Percentiles rank a stretch among this genome's conserved stretches.
These are phyloP conservation scores for Cremastinae sp. DNA, from an alignment of 2,888 invertebrate genomes.

Conservation along the genomic window DNA sequence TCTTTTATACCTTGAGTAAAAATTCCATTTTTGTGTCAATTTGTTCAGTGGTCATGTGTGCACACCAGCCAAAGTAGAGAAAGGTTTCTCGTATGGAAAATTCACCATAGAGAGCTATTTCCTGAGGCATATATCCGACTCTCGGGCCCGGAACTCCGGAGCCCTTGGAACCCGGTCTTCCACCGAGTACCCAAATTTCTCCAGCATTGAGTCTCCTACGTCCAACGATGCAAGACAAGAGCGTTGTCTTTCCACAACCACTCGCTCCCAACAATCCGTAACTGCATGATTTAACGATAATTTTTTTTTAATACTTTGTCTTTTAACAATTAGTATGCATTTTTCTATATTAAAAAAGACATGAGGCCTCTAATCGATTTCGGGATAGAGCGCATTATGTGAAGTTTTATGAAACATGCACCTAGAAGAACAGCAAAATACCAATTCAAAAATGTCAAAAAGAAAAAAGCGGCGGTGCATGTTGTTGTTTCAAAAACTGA, in stretches of 20 bases:
- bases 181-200: constrained; percentile 88
- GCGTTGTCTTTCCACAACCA: constrained; percentile 94
- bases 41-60: constrained; percentile 86
- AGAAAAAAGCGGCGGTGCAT: no score
- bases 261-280: constrained; percentile 95
- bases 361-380: no score
- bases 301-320: constrained; percentile 17
- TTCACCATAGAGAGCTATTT: constrained; percentile 89
- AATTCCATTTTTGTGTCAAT: constrained; percentile 88
- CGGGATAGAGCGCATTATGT: no score
- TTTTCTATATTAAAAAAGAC: no score
- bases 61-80: constrained; percentile 91
- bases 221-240: constrained; percentile 92
- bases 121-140: constrained; percentile 96
- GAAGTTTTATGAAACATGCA: no score
- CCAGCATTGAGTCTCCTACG: constrained; percentile 88
- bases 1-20: constrained; percentile 84
- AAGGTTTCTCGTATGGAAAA: constrained; percentile 92
- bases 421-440: no score
- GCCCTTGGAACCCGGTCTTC: constrained; percentile 85
- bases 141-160: constrained; percentile 87
- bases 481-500: no score
- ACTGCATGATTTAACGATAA: constrained; percentile 79
- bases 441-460: no score
- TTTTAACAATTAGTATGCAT: no score